Evolutionary conservation across 2,113 vertebrate species (phyloP), one percentile per base, ranked within the genome.

Genomic region (Brachyhypopomus occidentalis): DNA sequence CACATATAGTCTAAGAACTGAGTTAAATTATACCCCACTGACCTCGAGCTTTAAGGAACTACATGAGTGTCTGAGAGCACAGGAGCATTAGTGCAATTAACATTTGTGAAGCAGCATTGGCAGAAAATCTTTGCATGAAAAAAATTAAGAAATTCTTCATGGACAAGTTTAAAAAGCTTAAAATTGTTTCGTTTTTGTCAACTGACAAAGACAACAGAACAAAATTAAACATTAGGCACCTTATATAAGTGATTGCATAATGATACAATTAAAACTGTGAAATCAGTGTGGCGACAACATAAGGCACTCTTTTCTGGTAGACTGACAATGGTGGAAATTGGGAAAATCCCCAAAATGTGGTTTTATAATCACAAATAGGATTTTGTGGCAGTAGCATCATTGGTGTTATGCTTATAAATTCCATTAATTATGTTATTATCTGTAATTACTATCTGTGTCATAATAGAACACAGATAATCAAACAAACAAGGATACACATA

Each of bases 21-120:
- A 83, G 48, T 66, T 77, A 72, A 80, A 66, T 60, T 48, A 72
- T 17, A 25, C 17, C 1, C 27, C 64, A 59, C 30, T 67, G 70
- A 75, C 72, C 66, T 80, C 12, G 20, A 73, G 36, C 75, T 76
- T 80, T 52, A 83, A 56, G 52, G 73, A 80, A 78, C 20, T 41
- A 41, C 25, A 70, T 69, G 81, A 85, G 82, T 85, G 62, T 87
- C 27, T 23, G 27, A 85, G 74, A 52, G 34, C 58, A 41, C 78
- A 56, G 67, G 38, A 75, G 60, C 69, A 80, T 74, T 76, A 83
- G 86, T 84, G 78, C 86, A 84, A 85, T 80, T 52, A 22, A 72
- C 22, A 25, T 9, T 17, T 27, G n/a, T 23, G 41, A 62, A 27
- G 52, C 4, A 84, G 60, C 72, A n/a, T 38, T n/a, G 66, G 23